Evolutionary conservation across 2,113 vertebrate genomes (phyloP), one percentile per base, ranked within the genome.

Genomic region (Chaetorhynchus papuensis): DNA sequence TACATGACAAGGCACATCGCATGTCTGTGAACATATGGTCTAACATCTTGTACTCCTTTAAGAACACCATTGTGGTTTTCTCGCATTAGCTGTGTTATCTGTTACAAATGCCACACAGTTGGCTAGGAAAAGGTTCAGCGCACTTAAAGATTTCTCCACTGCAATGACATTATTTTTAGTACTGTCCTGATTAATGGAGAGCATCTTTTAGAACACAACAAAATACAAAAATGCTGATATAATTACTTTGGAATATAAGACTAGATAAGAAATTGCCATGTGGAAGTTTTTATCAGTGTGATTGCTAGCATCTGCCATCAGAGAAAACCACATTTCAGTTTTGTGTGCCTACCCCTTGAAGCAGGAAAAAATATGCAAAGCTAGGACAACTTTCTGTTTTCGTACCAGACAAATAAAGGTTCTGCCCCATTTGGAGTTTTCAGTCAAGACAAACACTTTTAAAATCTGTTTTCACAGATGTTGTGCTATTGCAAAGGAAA

Each of bases 21-120:
- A 61, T 59, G 20, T 68, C 60, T 88, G 2, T 54, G 95, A 97
- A 69, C 52, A 79, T 82, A 77, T 83, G 57, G 61, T 69, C 41
- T 90, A 78, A 84, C 28, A 90, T 94, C 87, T 84, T 84, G 82
- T 90, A 83, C 7, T 94, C 12, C 85, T 95, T 80, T 56, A 93
- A 92, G 85, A 93, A 42, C 54, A 64, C 31, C 23, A 59, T 50
- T 71, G 60, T 83, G 81, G 37, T 94, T 94, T 96, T 89, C 70
- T 91, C 30, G 18, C 35, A 63, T 80, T 89, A 80, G 28, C 24
- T 84, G 49, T 87, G 39, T 79, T 92, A 59, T 64, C 60, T 77
- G 69, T 64, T 89, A 81, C 37, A 87, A 94, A 76, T 75, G 27
- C 44, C 89, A 52, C 42, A 68, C 85, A 79, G 94, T 65, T 86